Percentiles rank a stretch among this genome's conserved stretches.
phyloP scores from a whole-genome alignment of 2,797 vertebrate genomes.

The Galaxias olidus region DNA sequence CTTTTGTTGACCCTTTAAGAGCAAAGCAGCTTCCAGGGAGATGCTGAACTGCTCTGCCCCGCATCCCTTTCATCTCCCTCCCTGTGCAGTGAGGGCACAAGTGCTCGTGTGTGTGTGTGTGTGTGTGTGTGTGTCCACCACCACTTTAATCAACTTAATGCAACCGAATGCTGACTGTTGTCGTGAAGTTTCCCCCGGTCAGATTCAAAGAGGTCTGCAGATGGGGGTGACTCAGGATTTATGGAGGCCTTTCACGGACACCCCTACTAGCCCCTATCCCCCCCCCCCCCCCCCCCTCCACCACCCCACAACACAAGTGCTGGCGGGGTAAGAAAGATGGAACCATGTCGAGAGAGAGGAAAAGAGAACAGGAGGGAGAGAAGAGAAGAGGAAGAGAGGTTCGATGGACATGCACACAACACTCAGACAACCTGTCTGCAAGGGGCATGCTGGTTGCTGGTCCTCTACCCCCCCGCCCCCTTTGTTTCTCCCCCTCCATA shows the following conservation, averaged over 20 bases:
- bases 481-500: slow-evolving; percentile 64
- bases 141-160: slow-evolving; percentile 99
- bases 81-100: slow-evolving; percentile 82
- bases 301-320: slow-evolving; percentile 52
- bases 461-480: slow-evolving; percentile 43
- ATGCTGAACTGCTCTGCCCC: slow-evolving; percentile 60
- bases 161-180: slow-evolving; percentile 78
- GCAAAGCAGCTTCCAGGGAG: slow-evolving; percentile 80
- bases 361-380: slow-evolving; percentile 40
- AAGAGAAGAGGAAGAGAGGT: slow-evolving; percentile 67
- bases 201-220: slow-evolving; percentile 91
- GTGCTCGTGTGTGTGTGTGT: slow-evolving; percentile 75
- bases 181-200: slow-evolving; percentile 74
- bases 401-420: slow-evolving; percentile 70
- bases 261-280: too few species aligned
- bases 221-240: slow-evolving; percentile 65
- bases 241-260: slow-evolving; percentile 74
- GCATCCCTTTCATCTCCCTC: slow-evolving; percentile 92
- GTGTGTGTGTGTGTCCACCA: too few species aligned
- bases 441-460: slow-evolving; percentile 64
- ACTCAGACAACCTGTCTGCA: slow-evolving; percentile 75
- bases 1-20: slow-evolving; percentile 93
- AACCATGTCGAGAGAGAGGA: slow-evolving; percentile 24
- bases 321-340: slow-evolving; percentile 50
- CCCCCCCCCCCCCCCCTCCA: too few species aligned